These are phyloP conservation scores for Pao palembangensis DNA, from an alignment of 2,113 vertebrate species.

Conservation along the genomic window DNA sequence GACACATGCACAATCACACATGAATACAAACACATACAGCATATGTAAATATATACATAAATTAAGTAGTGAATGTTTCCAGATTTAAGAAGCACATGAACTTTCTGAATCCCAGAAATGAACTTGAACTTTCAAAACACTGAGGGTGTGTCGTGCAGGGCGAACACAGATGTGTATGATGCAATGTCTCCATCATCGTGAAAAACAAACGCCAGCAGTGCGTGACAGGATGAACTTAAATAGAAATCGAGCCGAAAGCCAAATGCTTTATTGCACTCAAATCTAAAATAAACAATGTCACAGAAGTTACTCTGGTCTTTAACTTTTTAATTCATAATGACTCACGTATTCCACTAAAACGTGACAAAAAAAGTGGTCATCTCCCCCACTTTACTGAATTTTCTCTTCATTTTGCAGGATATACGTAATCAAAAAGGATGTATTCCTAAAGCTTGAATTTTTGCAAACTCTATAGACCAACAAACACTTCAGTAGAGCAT, in stretches of 20 bases:
- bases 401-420: too few relatives aligned
- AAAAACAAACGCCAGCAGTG: slow-evolving; percentile 52
- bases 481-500: too few relatives aligned
- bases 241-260: slow-evolving; percentile 38
- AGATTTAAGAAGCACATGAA: slow-evolving; percentile 26
- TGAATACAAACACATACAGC: slow-evolving; percentile 32
- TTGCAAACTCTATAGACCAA: too few relatives aligned
- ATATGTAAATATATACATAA: slow-evolving; percentile 4
- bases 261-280: slow-evolving; percentile 33
- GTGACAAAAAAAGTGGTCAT: too few relatives aligned
- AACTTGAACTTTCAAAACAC: slow-evolving; percentile 54
- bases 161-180: slow-evolving; percentile 39
- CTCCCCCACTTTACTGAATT: too few relatives aligned
- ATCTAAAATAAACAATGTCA: background rate
- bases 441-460: too few relatives aligned
- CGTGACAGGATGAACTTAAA: slow-evolving; percentile 27
- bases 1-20: slow-evolving; percentile 43
- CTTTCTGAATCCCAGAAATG: slow-evolving; percentile 33
- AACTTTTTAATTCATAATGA: too few relatives aligned
- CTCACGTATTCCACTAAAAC: too few relatives aligned
- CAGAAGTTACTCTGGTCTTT: too few relatives aligned
- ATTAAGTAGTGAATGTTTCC: slow-evolving; percentile 1
- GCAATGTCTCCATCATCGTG: slow-evolving; percentile 42
- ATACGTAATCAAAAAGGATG: too few relatives aligned
- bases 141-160: slow-evolving; percentile 23